A percentile compares a stretch with the other conserved stretches of the same genome.
phyloP scores from a whole-genome alignment of 2,797 vertebrate species.

The Pseudochirops cupreus region DNA sequence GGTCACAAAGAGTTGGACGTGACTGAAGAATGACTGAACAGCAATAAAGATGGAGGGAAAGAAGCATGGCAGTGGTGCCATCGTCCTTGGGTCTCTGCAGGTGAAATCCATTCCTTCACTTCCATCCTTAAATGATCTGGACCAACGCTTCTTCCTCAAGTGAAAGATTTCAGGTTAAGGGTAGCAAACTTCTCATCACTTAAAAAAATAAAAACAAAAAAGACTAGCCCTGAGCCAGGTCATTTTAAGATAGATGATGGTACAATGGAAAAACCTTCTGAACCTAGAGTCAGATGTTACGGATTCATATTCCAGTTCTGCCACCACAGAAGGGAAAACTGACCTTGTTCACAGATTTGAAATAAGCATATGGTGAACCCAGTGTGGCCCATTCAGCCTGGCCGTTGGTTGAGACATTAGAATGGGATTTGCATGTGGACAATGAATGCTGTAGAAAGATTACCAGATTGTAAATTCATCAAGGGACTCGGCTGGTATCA shows the following conservation, averaged over 20 bases:
- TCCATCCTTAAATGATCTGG: background rate
- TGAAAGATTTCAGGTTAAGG: background rate
- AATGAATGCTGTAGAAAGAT: conserved; percentile 56
- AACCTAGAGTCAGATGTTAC: background rate
- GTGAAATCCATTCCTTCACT: background rate
- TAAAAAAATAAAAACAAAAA: background rate
- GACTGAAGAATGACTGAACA: background rate
- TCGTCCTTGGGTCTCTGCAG: background rate
- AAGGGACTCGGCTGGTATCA: conserved; percentile 53
- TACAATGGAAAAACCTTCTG: background rate
- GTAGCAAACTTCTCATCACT: background rate
- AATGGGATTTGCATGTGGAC: conserved; percentile 68
- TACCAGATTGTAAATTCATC: conserved; percentile 71
- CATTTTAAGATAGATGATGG: background rate
- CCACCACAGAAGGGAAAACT: background rate
- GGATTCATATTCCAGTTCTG: background rate
- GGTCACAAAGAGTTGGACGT: background rate
- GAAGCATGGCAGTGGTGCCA: background rate
- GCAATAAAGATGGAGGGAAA: background rate
- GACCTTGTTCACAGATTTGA: background rate
- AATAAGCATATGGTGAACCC: conserved; percentile 38
- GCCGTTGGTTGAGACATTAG: conserved; percentile 34
- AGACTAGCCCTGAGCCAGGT: background rate
- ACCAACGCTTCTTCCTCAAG: background rate
- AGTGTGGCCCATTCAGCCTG: background rate